phyloP scores from a whole-genome alignment of 2,113 vertebrate species.

The Malaclemys terrapin region DNA sequence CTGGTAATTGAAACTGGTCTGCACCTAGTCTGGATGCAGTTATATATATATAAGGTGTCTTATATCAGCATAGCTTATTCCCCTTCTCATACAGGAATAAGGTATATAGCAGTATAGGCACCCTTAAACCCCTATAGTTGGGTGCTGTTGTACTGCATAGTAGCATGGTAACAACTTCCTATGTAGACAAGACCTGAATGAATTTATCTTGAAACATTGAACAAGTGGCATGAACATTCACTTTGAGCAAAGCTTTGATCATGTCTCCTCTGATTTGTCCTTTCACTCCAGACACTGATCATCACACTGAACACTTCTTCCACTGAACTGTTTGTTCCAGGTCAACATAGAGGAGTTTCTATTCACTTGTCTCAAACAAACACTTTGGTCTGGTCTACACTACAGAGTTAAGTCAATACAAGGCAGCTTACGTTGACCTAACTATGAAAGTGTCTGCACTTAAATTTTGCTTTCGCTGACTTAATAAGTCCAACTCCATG shows the following conservation, averaged over 20 bases:
- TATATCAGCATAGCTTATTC: background rate
- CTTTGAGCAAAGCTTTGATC: conserved; percentile 74
- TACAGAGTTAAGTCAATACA: too few species aligned
- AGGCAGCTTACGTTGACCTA: too few species aligned
- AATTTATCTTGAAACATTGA: conserved; percentile 72
- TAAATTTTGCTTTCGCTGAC: too few species aligned
- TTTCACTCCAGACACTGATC: conserved; percentile 65
- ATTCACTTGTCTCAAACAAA: background rate
- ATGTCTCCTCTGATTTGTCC: conserved; percentile 55
- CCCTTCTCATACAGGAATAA: background rate
- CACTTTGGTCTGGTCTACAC: too few species aligned
- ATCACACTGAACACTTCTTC: conserved; percentile 42
- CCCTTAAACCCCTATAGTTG: background rate
- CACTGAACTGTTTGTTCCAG: conserved; percentile 65
- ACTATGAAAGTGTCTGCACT: too few species aligned
- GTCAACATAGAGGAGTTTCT: conserved; percentile 56
- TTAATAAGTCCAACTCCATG: too few species aligned
- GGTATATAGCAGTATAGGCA: background rate
- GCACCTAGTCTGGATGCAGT: too few species aligned
- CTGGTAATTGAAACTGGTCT: too few species aligned
- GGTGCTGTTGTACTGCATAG: too few species aligned
- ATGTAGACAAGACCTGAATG: conserved; percentile 45
- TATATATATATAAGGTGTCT: too few species aligned
- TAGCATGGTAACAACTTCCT: too few species aligned
- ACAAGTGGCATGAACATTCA: conserved; percentile 63